Conservation (phyloP, 2,113 vertebrate genomes). For the Dipodomys spectabilis region DNA sequence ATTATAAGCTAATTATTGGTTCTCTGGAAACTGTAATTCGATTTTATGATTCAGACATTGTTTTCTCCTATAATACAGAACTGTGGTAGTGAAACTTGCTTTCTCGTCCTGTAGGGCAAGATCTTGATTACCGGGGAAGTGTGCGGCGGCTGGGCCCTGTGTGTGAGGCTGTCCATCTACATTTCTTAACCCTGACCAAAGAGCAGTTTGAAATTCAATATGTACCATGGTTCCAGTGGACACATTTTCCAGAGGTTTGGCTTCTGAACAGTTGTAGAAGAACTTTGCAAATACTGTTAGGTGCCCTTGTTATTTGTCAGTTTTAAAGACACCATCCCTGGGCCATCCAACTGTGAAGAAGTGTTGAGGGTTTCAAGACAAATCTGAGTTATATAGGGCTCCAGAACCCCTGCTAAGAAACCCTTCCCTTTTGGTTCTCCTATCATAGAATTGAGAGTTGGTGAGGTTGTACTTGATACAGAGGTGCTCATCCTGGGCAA, state of each 20-base stretch:
- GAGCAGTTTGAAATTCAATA: conserved; percentile 82
- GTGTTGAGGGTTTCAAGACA: not conserved
- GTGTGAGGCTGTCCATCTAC: conserved; percentile 83
- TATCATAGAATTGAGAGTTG: not conserved
- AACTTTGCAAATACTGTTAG: not conserved
- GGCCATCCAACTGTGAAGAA: not conserved
- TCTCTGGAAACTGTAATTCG: not conserved
- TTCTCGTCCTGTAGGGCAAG: conserved; percentile 77
- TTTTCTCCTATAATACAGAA: not conserved
- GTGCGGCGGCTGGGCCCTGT: conserved; percentile 86
- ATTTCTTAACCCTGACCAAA: conserved; percentile 82
- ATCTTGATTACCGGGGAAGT: conserved; percentile 84
- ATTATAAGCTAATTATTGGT: not conserved
- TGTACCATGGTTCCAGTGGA: conserved; percentile 85
- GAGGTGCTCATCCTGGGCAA: not conserved
- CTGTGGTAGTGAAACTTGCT: not conserved
- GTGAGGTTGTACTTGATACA: not conserved
- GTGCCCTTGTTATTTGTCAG: not conserved
- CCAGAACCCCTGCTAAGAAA: not conserved
- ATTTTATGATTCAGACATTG: not conserved
- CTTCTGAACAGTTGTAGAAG: not conserved
- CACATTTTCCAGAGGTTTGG: conserved; percentile 85
- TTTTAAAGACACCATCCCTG: not conserved
- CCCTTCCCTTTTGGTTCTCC: not conserved
- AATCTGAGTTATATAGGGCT: accelerated